Evolutionary conservation across 2,888 invertebrate species (phyloP), one percentile per base, ranked within the genome.

Genomic region (Mycalesis mineus): DNA sequence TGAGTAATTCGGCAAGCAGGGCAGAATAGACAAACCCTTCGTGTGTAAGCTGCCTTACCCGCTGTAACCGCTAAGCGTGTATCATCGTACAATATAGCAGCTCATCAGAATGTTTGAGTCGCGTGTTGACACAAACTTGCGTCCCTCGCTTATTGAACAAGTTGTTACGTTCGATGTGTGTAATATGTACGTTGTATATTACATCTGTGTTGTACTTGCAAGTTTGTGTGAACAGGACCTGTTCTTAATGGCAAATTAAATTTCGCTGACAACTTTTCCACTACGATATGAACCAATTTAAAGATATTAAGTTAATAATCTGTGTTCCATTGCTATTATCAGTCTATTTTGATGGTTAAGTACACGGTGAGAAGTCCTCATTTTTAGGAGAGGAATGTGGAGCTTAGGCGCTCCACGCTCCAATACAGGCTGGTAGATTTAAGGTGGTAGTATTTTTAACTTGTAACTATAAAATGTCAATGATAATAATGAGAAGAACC

Each of bases 61-160:
- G 11, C 36, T 36, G 36, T 36, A 36, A 36, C 36, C 36, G 36
- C 36, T 36, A 33, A 36, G 36, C 36, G 36, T 36, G 36, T 36
- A 36, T 36, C 33, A 33, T 33, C 61, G 55, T 57, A 61, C 60
- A 64, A 64, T 60, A 60, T 63, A 54, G 61, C 57, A 75, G 71
- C 70, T 71, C 72, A 70, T 69, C 82, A 61, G 58, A 15, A 55
- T 69, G 68, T 70, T 68, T 67, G 65, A 65, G 61, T 62, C 58
- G 45, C 51, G 55, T 70, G 69, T 70, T 68, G 68, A 69, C 70
- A 65, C 58, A 54, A 67, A 67, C 64, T 67, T 63, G 54, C 50
- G 64, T 57, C 62, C 64, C 62, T 60, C 59, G 64, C 62, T 68
- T 71, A 70, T 70, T 70, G 69, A 65, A 63, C 68, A 70, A 71